Evolutionary conservation across 2,797 vertebrate species (phyloP).

Genomic region (Acomys russatus): DNA sequence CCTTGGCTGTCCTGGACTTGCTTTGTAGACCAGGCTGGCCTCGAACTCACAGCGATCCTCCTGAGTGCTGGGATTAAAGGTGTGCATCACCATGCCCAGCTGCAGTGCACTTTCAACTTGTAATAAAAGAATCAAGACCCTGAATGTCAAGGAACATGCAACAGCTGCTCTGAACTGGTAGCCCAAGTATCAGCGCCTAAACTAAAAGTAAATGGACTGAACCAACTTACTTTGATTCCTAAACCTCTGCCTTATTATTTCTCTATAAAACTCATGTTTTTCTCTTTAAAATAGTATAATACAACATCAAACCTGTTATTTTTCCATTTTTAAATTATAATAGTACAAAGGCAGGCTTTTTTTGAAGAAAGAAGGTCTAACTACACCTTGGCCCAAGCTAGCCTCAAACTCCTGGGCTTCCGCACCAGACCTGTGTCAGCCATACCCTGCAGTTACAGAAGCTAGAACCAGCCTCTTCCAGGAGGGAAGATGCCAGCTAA

Average conservation of each 20-base stretch:
- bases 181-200: not conserved
- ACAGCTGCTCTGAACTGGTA: not conserved
- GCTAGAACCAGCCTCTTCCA: not conserved
- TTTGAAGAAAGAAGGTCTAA: not conserved
- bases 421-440: not conserved
- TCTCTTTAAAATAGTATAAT: not conserved
- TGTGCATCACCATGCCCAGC: no score
- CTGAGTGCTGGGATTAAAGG: no score
- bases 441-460: not conserved
- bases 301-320: not conserved
- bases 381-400: not conserved
- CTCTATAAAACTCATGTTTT: slow-evolving; percentile 27
- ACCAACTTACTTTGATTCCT: not conserved
- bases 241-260: not conserved
- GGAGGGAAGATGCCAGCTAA: not conserved
- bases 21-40: no score
- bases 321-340: not conserved
- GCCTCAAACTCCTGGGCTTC: not conserved
- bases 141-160: not conserved
- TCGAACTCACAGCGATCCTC: no score
- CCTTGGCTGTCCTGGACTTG: no score
- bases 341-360: not conserved
- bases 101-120: not conserved
- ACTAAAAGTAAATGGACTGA: not conserved
- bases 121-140: not conserved